These are phyloP conservation scores for Lasioglossum oenotherae DNA, from an alignment of 2,888 invertebrate species.

Conservation along the genomic window DNA sequence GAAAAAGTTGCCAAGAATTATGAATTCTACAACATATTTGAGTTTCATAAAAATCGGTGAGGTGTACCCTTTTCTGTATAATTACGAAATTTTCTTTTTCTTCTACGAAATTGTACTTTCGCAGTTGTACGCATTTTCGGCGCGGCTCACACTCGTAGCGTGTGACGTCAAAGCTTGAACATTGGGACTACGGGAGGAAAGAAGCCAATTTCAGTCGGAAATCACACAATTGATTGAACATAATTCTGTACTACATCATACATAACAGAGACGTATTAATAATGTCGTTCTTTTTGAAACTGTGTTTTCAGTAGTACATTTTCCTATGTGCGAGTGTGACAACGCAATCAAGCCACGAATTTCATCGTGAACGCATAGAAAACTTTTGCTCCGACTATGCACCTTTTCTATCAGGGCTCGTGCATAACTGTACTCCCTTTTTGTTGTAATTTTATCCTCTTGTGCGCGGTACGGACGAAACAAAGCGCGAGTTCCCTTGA, in stretches of 20 bases:
- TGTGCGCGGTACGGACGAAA: not conserved
- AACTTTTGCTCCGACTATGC: not conserved
- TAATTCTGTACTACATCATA: not conserved
- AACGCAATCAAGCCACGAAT: not conserved
- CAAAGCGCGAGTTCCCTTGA: slow-evolving; percentile 8
- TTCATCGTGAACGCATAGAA: not conserved
- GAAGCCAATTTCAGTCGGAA: too few species aligned
- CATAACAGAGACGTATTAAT: not conserved
- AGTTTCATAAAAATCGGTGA: too few species aligned
- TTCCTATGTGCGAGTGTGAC: not conserved
- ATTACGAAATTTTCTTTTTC: too few species aligned
- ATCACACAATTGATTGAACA: not conserved
- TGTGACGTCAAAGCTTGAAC: too few species aligned
- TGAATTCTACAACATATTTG: too few species aligned
- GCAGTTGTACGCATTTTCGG: too few species aligned
- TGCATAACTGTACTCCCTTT: not conserved
- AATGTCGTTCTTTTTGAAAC: not conserved
- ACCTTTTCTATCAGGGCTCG: slow-evolving; percentile 3
- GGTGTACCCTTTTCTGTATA: too few species aligned
- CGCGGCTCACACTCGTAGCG: too few species aligned
- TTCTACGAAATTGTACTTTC: too few species aligned
- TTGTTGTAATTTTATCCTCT: not conserved
- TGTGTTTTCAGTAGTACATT: not conserved
- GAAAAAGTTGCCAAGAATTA: too few species aligned
- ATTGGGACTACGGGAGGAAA: too few species aligned